A percentile compares a stretch with the other conserved stretches of the same genome.
These are phyloP conservation scores for Furnarius figulus DNA, from an alignment of 2,113 vertebrate species.

Conservation along the genomic window DNA sequence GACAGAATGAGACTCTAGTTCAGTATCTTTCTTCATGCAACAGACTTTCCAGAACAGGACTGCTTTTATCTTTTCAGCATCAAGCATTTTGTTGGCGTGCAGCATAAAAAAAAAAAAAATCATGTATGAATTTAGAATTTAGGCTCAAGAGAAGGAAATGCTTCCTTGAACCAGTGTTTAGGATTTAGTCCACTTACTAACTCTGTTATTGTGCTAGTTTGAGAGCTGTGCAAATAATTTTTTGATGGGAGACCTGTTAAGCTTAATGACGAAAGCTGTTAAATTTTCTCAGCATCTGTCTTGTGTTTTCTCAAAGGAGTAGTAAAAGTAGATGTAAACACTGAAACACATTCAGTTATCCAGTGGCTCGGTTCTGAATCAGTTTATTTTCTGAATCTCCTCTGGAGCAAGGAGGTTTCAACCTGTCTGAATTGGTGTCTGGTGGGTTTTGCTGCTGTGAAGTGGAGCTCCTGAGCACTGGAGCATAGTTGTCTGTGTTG, in stretches of 20 bases:
- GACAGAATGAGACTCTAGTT: neutral
- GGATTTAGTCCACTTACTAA: neutral
- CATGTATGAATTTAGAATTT: neutral
- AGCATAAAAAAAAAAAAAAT: neutral
- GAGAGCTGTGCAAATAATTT: neutral
- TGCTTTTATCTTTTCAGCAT: neutral
- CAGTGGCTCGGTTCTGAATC: neutral
- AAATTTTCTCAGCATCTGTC: neutral
- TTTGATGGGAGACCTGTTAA: neutral
- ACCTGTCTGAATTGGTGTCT: rapidly evolving
- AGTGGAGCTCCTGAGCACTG: neutral
- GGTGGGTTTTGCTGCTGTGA: neutral
- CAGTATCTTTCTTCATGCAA: neutral
- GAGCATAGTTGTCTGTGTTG: rapidly evolving
- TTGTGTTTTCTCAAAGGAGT: neutral
- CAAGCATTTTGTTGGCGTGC: neutral
- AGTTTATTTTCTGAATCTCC: neutral
- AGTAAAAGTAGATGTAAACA: neutral
- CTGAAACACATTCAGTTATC: neutral
- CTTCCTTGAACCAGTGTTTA: neutral
- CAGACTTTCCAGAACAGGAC: neutral
- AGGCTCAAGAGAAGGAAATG: neutral
- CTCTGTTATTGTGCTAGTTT: neutral
- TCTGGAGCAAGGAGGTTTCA: neutral
- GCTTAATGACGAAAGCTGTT: neutral